These are phyloP conservation scores for Pteruthius melanotis DNA, from an alignment of 2,113 vertebrate species.

Conservation along the genomic window DNA sequence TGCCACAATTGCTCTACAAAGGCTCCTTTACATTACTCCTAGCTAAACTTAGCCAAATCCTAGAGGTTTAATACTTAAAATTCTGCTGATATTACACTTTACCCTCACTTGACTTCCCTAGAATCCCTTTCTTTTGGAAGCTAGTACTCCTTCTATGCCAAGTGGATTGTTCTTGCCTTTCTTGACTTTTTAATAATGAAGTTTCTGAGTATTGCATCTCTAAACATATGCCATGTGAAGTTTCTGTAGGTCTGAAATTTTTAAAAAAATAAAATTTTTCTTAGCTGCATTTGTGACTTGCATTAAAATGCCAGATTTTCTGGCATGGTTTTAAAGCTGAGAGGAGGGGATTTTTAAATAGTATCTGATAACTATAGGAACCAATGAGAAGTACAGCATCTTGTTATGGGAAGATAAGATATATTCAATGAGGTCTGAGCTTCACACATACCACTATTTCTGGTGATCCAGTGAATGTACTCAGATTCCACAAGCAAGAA, in stretches of 20 bases:
- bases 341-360: conserved; percentile 24
- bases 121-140: background rate
- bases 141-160: background rate
- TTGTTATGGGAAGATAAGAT: background rate
- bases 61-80: background rate
- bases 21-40: background rate
- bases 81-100: background rate
- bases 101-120: background rate
- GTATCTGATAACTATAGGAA: conserved; percentile 24
- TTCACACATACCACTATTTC: background rate
- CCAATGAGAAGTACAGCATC: background rate
- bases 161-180: background rate
- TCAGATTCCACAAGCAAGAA: background rate
- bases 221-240: background rate
- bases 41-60: background rate
- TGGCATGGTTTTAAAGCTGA: background rate
- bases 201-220: background rate
- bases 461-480: background rate
- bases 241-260: background rate
- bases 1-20: background rate
- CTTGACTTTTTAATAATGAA: background rate
- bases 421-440: background rate
- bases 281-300: conserved; percentile 5
- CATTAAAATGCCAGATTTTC: background rate
- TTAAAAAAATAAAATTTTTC: background rate